These are phyloP conservation scores for Idaea dimidiata DNA, from an alignment of 2,888 invertebrate species.

Conservation along the genomic window DNA sequence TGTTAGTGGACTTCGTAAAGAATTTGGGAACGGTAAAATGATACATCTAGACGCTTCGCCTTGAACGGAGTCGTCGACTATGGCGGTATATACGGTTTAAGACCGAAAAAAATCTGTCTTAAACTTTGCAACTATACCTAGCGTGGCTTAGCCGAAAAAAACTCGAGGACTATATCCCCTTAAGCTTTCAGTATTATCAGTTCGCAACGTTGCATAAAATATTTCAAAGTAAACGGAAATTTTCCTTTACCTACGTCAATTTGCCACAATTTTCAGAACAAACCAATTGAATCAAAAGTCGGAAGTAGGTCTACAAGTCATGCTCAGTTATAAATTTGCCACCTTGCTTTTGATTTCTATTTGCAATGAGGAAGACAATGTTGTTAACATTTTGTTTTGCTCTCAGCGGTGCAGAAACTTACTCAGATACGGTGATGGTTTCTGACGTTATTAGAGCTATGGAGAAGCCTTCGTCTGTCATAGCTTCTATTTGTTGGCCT, in stretches of 20 bases:
- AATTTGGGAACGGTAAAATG: too few relatives aligned
- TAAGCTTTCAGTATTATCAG: not conserved
- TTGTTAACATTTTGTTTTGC: slow-evolving; percentile 23
- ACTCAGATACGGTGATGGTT: slow-evolving; percentile 40
- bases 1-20: too few relatives aligned
- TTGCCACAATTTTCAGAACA: slow-evolving; percentile 27
- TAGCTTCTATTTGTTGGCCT: slow-evolving; percentile 55
- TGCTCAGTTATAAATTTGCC: slow-evolving; percentile 4
- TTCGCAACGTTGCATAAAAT: slow-evolving; percentile 15
- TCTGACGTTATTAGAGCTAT: slow-evolving; percentile 49
- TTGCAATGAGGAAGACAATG: slow-evolving; percentile 16
- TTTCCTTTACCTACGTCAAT: slow-evolving; percentile 11
- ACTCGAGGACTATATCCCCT: not conserved
- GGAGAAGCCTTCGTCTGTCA: slow-evolving; percentile 48
- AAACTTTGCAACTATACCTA: too few relatives aligned
- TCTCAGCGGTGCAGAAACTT: slow-evolving; percentile 31
- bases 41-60: too few relatives aligned
- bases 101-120: too few relatives aligned
- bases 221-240: slow-evolving; percentile 18
- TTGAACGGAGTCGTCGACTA: too few relatives aligned
- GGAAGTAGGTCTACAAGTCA: slow-evolving; percentile 12
- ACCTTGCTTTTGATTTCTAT: not conserved
- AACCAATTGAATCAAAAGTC: slow-evolving; percentile 23
- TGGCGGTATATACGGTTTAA: too few relatives aligned
- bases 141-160: not conserved